These are phyloP conservation scores for Choristoneura fumiferana DNA, from an alignment of 1,140 invertebrate species.

Conservation along the genomic window DNA sequence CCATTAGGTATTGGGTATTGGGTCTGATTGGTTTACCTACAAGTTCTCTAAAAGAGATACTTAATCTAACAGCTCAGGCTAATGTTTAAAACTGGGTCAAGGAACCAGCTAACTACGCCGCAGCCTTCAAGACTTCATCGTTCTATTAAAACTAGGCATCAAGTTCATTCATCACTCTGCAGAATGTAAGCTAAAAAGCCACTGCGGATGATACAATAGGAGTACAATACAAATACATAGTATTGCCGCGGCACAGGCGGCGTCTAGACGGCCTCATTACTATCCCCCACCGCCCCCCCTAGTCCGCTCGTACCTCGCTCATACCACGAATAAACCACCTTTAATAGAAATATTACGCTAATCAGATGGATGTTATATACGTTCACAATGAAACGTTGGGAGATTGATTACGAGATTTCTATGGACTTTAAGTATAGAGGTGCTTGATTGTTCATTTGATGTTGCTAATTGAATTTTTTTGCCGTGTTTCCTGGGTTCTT, in stretches of 20 bases:
- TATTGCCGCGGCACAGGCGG: slow-evolving; percentile 37
- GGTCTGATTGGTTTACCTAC: no score
- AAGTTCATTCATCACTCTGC: neutral
- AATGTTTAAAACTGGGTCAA: neutral
- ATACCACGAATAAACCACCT: neutral
- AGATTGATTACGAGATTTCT: no score
- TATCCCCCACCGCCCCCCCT: slow-evolving; percentile 27
- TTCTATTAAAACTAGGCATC: neutral
- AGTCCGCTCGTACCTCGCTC: neutral
- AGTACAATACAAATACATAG: slow-evolving; percentile 50
- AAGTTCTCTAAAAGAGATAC: neutral
- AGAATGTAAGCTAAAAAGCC: neutral
- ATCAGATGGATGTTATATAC: neutral
- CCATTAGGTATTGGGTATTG: no score
- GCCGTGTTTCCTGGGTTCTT: no score
- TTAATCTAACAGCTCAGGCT: neutral
- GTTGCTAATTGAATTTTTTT: no score
- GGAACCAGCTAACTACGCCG: neutral
- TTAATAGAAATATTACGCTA: slow-evolving; percentile 4
- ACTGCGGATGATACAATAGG: slow-evolving; percentile 30
- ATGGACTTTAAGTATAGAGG: no score
- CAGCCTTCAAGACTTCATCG: neutral
- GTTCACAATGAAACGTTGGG: neutral
- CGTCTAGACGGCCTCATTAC: slow-evolving; percentile 71
- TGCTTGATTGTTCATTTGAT: no score